phyloP scores from a whole-genome alignment of 2,888 invertebrate species.

The Apotomis turbidana region DNA sequence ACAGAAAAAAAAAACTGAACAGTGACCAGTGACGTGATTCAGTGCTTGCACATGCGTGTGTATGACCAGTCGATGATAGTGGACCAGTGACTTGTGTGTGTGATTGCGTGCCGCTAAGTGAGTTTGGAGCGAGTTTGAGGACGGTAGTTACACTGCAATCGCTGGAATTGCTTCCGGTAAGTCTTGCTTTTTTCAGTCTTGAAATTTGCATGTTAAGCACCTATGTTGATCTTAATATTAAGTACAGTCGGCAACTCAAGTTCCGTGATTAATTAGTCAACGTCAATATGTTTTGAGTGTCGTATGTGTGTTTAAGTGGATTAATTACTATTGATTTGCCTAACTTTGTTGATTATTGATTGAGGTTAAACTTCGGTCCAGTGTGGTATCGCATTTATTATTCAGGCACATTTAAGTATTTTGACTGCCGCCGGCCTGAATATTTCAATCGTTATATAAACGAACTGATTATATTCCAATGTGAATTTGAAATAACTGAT shows the following conservation, averaged over 20 bases:
- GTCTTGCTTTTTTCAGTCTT: conserved; percentile 57
- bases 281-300: neutral
- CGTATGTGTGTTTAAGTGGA: neutral
- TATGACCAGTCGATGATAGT: conserved; percentile 58
- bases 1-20: conserved; percentile 56
- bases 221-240: conserved; percentile 27
- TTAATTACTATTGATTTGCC: conserved; percentile 30
- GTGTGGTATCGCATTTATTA: conserved; percentile 29
- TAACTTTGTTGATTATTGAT: conserved; percentile 31
- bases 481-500: neutral
- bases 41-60: conserved; percentile 66
- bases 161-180: conserved; percentile 65
- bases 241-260: neutral
- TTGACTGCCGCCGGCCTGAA: conserved; percentile 1
- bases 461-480: neutral
- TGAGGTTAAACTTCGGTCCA: conserved; percentile 10
- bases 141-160: conserved; percentile 57
- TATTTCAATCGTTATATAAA: neutral
- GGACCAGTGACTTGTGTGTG: conserved; percentile 70
- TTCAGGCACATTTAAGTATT: conserved; percentile 26
- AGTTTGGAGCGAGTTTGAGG: conserved; percentile 56
- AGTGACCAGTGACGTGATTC: conserved; percentile 70
- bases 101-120: conserved; percentile 58
- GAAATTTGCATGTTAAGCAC: conserved; percentile 62
- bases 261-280: neutral